phyloP scores from a whole-genome alignment of 2,113 vertebrate species.

The Ellobius talpinus region DNA sequence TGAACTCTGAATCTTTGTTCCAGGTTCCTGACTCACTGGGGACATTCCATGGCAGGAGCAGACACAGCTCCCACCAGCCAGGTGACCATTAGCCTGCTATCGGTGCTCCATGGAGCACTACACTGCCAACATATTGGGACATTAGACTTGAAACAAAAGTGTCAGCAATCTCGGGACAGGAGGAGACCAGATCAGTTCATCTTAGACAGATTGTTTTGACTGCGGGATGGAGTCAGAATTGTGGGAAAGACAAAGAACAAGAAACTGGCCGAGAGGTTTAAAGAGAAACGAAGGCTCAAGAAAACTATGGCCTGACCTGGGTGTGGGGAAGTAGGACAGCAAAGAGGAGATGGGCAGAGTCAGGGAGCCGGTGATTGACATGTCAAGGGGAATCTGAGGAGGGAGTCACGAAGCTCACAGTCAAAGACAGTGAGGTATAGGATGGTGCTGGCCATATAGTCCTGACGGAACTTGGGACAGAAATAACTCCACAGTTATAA shows the following conservation, averaged over 20 bases:
- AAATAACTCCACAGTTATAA: not conserved
- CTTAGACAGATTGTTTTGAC: not conserved
- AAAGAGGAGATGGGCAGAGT: not conserved
- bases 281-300: not conserved
- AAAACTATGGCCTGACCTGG: not conserved
- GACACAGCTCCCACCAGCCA: not conserved
- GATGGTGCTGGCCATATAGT: rapidly evolving
- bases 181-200: not conserved
- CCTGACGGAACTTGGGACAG: not conserved
- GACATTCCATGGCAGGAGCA: not conserved
- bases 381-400: not conserved
- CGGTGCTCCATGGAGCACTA: not conserved
- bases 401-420: not conserved
- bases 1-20: not conserved
- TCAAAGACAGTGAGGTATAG: not conserved
- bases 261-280: not conserved
- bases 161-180: not conserved
- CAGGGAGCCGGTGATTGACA: not conserved
- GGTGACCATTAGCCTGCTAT: not conserved
- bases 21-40: not conserved
- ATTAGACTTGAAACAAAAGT: not conserved
- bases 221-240: not conserved
- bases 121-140: not conserved
- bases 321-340: too few relatives aligned
- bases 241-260: not conserved